Conservation (phyloP, 53 echinoderm and acorn worm species). For the Mesocentrotus franciscanus region DNA sequence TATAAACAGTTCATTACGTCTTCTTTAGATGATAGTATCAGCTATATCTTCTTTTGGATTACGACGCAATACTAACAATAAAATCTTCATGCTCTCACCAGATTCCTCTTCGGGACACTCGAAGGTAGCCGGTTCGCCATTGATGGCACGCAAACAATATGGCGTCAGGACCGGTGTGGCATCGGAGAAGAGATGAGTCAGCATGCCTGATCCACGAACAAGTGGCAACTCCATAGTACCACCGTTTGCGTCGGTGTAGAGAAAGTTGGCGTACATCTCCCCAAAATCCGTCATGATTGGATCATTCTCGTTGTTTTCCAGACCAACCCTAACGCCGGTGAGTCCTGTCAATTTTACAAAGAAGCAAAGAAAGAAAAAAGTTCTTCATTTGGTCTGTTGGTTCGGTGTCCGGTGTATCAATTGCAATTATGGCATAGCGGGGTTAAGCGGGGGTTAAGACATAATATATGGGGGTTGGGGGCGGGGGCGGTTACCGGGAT, state of each 20-base stretch:
- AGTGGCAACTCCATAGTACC: constrained; percentile 85
- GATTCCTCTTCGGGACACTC: constrained; percentile 84
- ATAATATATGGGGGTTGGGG: not conserved
- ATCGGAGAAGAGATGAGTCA: constrained; percentile 83
- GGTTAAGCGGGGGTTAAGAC: no score
- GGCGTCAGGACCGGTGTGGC: constrained; percentile 81
- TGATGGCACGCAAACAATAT: constrained; percentile 81
- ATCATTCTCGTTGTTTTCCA: constrained; percentile 68
- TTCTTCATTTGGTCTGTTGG: not conserved
- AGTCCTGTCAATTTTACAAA: constrained; percentile 62
- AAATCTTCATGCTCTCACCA: constrained; percentile 59
- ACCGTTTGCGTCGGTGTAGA: constrained; percentile 73
- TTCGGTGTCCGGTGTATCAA: not conserved
- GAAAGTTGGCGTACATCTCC: constrained; percentile 89
- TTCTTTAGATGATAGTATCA: no score
- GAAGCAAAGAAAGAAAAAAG: not conserved
- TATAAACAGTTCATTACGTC: no score
- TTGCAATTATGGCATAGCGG: not conserved
- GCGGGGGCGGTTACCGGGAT: not conserved
- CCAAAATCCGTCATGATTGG: constrained; percentile 85
- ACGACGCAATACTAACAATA: not conserved
- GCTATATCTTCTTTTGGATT: no score
- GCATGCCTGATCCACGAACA: constrained; percentile 80
- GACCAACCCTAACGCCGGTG: constrained; percentile 81
- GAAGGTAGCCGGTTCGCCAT: constrained; percentile 66